phyloP scores from a whole-genome alignment of 2,797 vertebrate species.

The Onychomys arenicola region DNA sequence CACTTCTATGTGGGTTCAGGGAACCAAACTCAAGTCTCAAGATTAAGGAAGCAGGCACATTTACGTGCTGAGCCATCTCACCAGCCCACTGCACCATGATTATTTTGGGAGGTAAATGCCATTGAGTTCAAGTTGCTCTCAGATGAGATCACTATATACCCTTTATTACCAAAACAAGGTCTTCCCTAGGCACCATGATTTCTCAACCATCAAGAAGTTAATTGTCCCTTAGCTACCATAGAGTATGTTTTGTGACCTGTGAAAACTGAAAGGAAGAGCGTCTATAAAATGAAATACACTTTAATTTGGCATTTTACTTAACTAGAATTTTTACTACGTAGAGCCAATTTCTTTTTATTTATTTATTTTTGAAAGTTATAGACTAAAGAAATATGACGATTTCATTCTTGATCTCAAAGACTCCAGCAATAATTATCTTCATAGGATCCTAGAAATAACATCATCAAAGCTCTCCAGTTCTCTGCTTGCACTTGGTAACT shows the following conservation, averaged over 20 bases:
- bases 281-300: background rate
- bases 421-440: background rate
- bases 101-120: background rate
- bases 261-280: background rate
- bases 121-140: background rate
- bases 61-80: background rate
- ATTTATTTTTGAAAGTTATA: background rate
- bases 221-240: background rate
- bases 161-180: background rate
- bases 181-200: background rate
- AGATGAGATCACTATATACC: background rate
- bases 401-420: background rate
- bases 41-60: too few species aligned
- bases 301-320: background rate
- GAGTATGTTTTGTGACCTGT: background rate
- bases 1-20: background rate
- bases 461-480: too few species aligned
- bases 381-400: background rate
- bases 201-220: background rate
- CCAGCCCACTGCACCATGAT: background rate
- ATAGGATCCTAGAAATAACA: background rate
- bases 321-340: background rate
- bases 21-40: background rate
- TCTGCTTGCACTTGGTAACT: background rate
- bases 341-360: background rate